Base-by-base conservation (phyloP, 2,797 vertebrate genomes). In the Crax fasciolata region DNA sequence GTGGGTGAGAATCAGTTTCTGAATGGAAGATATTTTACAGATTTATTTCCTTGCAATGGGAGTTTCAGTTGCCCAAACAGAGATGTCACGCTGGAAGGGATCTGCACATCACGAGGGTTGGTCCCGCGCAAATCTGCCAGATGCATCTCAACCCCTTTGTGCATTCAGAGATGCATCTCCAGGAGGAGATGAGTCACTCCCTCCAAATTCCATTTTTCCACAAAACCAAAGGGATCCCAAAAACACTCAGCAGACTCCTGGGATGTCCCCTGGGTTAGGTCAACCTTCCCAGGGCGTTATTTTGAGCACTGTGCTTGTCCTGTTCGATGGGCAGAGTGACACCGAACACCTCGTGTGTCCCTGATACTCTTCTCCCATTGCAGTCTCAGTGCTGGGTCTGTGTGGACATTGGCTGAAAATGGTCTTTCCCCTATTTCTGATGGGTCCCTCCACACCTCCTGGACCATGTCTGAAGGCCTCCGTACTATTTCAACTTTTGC, bases 151-250 rank as follows among this genome's bases (percentile, higher is more conserved):
- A 63, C 35, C 35, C 35, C 35, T 35, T 75, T 51, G 43, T 63
- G 6, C 4, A 0, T 52, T 52, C 28, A n/a, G 57, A 21, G 7
- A 11, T 6, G 5, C 4, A 1, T 35, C 44, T 70, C 44, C 19
- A 28, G 51, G 49, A 70, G 19, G 30, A 51, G 49, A 46, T 10
- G 6, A 70, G 27, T 70, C 28, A 39, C 14, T 3, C 17, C 23
- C 57, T 63, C 57, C 41, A 6, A 30, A 51, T 58, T 41, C 24
- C 24, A 20, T 38, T 49, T 55, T 25, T 38, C 21, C 19, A 62
- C n/a, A 32, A 49, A 74, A 32, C 27, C 20, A 58, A 70, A 75
- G 28, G 25, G 27, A 35, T 39, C 19, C 9, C 25, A 32, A 67
- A 79, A 48, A 49, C 32, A 20, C 39, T 41, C 41, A n/a, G 12